Base-by-base conservation (phyloP, 2,888 invertebrate species). In the Cryptophagus acutangulus region DNA sequence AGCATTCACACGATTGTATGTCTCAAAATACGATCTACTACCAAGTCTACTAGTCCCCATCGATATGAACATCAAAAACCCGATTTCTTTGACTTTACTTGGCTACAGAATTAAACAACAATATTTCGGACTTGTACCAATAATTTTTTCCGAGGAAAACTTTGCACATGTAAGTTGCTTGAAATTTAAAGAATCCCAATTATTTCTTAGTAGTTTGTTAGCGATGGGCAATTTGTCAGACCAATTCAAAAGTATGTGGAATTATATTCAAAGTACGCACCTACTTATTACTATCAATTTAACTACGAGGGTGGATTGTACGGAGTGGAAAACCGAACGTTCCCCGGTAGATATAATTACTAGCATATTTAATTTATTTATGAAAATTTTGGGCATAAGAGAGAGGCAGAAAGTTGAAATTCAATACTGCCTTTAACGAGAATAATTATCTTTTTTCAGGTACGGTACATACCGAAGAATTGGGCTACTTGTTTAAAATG, bases 141-240 rank as follows among this genome's bases (percentile, higher is more conserved):
- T 13, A 9, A 31, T 3, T 15, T 15, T 10, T 13, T 31, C 12
- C 8, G 3, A 3, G n/a, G 15, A 12, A 10, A 31, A 31, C 13
- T 5, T 3, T 31, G 16, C 14, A 10, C 6, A 31, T 15, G 8
- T 31, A 15, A n/a, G 14, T 20, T 6, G 14, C 13, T 16, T 31
- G 3, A 13, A 2, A 4, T 31, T 3, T 31, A 31, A 20, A 6
- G 8, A 31, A 31, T 15, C 16, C n/a, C 12, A 13, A 31, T 5
- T 15, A 3, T 31, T 31, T 9, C 10, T 28, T 31, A 31, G 31
- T 31, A 70, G 28, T 77, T 74, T 48, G 48, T 71, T 1, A 65
- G 63, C n/a, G 75, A 76, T 49, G 54, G 71, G 1, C 45, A 65
- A 13, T 51, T 57, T 26, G 68, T 73, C 43, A 73, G 76, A 52